phyloP scores from a whole-genome alignment of 37 sponge, comb jelly and placozoan species.

The Spongilla lacustris region DNA sequence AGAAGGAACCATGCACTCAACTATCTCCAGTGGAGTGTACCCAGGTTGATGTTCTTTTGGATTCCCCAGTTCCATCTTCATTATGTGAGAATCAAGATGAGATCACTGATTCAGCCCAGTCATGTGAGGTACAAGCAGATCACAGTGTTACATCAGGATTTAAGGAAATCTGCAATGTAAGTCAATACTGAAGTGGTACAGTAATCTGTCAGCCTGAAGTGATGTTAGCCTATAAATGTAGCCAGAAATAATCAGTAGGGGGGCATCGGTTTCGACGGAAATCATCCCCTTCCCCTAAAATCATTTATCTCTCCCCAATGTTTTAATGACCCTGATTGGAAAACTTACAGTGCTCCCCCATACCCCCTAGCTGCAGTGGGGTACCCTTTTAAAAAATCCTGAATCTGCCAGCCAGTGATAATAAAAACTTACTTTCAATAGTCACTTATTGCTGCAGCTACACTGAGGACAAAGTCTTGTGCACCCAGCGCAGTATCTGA shows the following conservation, averaged over 20 bases:
- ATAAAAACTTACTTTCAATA: background rate
- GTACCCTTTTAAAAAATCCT: too few relatives aligned
- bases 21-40: background rate
- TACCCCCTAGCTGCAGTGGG: too few relatives aligned
- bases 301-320: too few relatives aligned
- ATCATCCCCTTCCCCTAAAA: too few relatives aligned
- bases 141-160: slow-evolving; percentile 21
- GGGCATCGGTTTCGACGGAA: too few relatives aligned
- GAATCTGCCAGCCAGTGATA: too few relatives aligned
- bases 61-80: background rate
- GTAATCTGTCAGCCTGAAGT: too few relatives aligned
- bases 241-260: too few relatives aligned
- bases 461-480: background rate
- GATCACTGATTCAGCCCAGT: background rate
- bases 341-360: too few relatives aligned
- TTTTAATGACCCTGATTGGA: too few relatives aligned
- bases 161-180: slow-evolving; percentile 17
- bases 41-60: background rate
- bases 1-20: background rate
- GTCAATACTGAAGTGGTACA: too few relatives aligned
- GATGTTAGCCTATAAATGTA: too few relatives aligned
- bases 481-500: background rate
- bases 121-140: slow-evolving; percentile 28
- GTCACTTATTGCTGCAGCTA: background rate
- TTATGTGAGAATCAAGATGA: background rate